Conservation (phyloP, 2,797 vertebrate species). For the Leptatherina wallacei region DNA sequence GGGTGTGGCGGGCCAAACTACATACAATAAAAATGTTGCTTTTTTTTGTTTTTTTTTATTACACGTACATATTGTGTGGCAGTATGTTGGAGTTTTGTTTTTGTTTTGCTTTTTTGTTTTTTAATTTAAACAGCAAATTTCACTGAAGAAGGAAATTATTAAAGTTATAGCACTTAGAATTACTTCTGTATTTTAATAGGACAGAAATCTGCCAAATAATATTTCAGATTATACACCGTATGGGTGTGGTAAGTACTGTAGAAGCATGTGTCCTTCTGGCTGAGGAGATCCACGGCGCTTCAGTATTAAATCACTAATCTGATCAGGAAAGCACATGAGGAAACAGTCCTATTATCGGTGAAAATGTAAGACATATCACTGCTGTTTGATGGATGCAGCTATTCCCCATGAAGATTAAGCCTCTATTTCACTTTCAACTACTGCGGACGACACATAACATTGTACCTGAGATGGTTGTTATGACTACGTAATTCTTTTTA, state of each 20-base stretch:
- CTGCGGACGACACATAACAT: conserved; percentile 73
- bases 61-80: not conserved
- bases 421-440: conserved; percentile 81
- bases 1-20: conserved; percentile 20
- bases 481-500: conserved; percentile 80
- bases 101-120: not conserved
- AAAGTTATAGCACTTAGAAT: conserved; percentile 10
- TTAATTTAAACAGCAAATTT: not conserved
- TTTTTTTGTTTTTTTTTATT: not conserved
- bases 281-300: conserved; percentile 69
- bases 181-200: not conserved
- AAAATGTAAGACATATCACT: conserved; percentile 81
- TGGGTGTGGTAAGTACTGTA: conserved; percentile 6
- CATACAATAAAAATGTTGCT: conserved; percentile 16
- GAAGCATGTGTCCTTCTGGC: conserved; percentile 38
- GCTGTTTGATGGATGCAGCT: conserved; percentile 81
- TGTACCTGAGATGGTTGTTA: conserved; percentile 77
- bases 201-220: conserved; percentile 19
- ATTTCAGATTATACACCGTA: not conserved
- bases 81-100: not conserved
- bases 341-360: conserved; percentile 78
- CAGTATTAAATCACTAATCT: conserved; percentile 82
- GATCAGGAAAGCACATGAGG: conserved; percentile 76
- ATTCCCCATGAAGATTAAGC: conserved; percentile 81
- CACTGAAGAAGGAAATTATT: not conserved